Base-by-base conservation (phyloP, 2,797 vertebrate genomes). In the Phoebastria nigripes region DNA sequence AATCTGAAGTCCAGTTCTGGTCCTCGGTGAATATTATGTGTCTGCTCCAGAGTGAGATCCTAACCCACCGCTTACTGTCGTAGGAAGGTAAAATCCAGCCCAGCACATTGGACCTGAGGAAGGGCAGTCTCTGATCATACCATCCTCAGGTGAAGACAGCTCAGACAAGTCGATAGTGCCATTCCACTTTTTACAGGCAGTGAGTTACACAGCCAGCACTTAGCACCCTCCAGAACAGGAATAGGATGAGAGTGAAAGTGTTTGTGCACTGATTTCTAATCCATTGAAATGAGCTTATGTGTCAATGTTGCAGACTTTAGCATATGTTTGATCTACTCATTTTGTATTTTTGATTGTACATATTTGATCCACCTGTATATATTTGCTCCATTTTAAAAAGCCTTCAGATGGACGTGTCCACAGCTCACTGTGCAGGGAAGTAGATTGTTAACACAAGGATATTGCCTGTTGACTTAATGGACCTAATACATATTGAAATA, bases 361-460 rank as follows among this genome's bases (percentile, higher is more conserved):
- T 51, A n/a, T 87, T 81, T 74, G 24, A 52, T 52, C 51, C 15
- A 52, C 13, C 15, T 70, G 11, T 29, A 44, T 44, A 17, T 73
- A 89, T 72, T 77, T 94, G 29, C 29, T 63, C 6, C 18, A 13
- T 82, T 89, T 47, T 28, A 39, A 63, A 83, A 59, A 72, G 8
- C 9, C 19, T 47, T 51, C 1, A 3, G 63, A 55, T 42, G 33
- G 59, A 77, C 1, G 0, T 72, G 20, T 69, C 1, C 3, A 37
- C 35, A 55, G 33, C 22, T 89, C 15, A 28, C 44, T 51, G 35
- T 31, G 4, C 33, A 17, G n/a, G 18, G 22, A 17, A 41, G 35
- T 22, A 12, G 79, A 10, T 31, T 80, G 26, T 51, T 86, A 37
- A 39, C 29, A 26, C 26, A 39, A 29, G 33, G 54, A 31, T 82